Base-by-base conservation (phyloP, 2,113 vertebrate genomes). In the Castor canadensis region DNA sequence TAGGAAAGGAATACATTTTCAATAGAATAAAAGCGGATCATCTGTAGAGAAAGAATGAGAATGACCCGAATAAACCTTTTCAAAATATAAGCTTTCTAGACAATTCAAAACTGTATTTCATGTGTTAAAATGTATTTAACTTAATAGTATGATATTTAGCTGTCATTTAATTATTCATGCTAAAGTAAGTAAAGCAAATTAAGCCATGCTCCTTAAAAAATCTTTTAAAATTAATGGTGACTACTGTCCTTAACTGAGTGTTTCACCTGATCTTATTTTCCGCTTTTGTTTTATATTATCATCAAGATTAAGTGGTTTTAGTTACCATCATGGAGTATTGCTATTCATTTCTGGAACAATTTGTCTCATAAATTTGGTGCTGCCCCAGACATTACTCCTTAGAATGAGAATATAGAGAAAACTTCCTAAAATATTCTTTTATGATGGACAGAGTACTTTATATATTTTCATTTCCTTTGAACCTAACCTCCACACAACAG, bases 61-160 rank as follows among this genome's bases (percentile, higher is more conserved):
- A n/a, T n/a, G n/a, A n/a, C n/a, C n/a, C 66, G 92, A 88, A 40
- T 67, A 81, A 91, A 72, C n/a, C n/a, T n/a, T n/a, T 87, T 54
- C 30, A 83, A 76, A 94, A 56, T 43, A 49, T 76, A 84, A 2
- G 11, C 71, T 60, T 93, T 22, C 67, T 8, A 87, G 32, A 19
- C 6, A 67, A 67, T 93, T 83, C 35, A 47, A 73, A 79, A 16
- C 77, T 83, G 32, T 19, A 40, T 72, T 58, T 91, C 24, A 84
- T 62, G 54, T 0, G 9, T 66, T 92, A 58, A 80, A 85, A 52
- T 77, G 9, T 77, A 38, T 90, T 87, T 67, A 43, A 15, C 30
- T 60, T 32, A 35, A 66, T 60, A 77, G 26, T 45, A 85, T 26
- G 72, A 89, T 56, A 71, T 64, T 88, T 93, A 67, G 60, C 32